Conservation (phyloP, 2,888 invertebrate species). For the Eueremaeus valkanovi region DNA sequence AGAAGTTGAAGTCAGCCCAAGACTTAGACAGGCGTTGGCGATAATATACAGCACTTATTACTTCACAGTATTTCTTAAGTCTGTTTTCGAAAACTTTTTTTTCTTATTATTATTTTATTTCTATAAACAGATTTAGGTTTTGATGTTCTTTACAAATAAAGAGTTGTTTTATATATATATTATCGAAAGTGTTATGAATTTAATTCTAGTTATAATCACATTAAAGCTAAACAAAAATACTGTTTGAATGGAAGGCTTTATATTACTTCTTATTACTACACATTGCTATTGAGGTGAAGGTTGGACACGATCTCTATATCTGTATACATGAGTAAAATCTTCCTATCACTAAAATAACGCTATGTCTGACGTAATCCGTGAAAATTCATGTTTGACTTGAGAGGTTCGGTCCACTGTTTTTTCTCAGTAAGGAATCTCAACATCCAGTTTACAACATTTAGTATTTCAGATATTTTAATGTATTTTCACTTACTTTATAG, state of each 20-base stretch:
- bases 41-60: not conserved
- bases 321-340: no score
- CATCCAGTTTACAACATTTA: no score
- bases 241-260: not conserved
- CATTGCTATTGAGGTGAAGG: slow-evolving; percentile 33
- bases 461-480: no score
- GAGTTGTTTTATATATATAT: not conserved
- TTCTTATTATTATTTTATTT: no score
- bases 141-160: not conserved
- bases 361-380: slow-evolving; percentile 3
- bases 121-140: not conserved
- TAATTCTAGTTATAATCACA: not conserved
- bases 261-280: slow-evolving; percentile 2
- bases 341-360: no score
- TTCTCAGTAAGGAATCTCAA: no score
- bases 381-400: not conserved
- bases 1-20: not conserved
- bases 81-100: not conserved
- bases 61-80: not conserved
- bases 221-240: not conserved
- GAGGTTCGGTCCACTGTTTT: slow-evolving; percentile 7
- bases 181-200: slow-evolving; percentile 1
- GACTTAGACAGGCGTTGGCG: not conserved
- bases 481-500: no score
- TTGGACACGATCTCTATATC: slow-evolving; percentile 13